Percentiles rank a stretch among this genome's conserved stretches.
These are phyloP conservation scores for Mesitornis unicolor DNA, from an alignment of 2,113 vertebrate genomes.

Conservation along the genomic window DNA sequence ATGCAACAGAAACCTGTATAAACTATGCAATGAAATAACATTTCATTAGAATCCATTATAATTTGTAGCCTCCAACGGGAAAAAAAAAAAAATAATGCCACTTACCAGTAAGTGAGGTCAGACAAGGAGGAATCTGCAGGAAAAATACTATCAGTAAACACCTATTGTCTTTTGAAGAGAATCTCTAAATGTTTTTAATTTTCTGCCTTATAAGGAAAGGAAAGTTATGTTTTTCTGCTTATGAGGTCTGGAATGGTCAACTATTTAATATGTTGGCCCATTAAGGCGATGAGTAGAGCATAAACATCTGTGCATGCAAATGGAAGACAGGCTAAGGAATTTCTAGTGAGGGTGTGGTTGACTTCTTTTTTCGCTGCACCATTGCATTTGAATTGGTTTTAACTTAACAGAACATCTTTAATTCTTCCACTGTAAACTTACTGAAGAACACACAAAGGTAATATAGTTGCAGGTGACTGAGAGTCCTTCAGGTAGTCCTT, in stretches of 20 bases:
- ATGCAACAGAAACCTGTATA: background rate
- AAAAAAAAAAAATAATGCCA: no score
- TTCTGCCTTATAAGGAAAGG: background rate
- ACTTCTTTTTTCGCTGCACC: background rate
- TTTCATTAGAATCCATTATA: background rate
- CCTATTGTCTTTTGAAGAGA: background rate
- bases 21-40: background rate
- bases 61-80: background rate
- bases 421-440: background rate
- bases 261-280: background rate
- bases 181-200: background rate
- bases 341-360: background rate
- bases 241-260: background rate
- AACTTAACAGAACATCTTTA: background rate
- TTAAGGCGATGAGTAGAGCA: background rate
- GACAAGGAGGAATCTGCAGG: background rate
- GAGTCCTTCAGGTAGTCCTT: background rate
- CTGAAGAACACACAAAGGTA: background rate
- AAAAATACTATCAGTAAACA: background rate
- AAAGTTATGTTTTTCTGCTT: background rate
- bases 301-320: background rate
- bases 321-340: background rate
- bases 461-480: background rate
- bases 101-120: background rate
- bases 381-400: background rate